Base-by-base conservation (phyloP, 2,797 vertebrate genomes). In the Macropodus opercularis region DNA sequence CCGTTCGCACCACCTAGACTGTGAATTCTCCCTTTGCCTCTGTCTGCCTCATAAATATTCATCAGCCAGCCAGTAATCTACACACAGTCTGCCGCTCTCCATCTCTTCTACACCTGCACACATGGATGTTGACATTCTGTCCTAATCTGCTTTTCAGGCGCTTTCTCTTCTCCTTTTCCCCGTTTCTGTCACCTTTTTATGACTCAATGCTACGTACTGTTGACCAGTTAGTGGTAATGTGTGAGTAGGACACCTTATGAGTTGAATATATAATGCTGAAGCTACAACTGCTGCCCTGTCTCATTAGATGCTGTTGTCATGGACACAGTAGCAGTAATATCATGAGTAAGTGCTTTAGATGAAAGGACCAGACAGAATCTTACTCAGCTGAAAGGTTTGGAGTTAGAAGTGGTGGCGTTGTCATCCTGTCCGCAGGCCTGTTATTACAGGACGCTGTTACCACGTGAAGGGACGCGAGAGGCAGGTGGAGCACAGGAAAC, bases 1-100 rank as follows among this genome's bases (percentile, higher is more conserved):
- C 57, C 61, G 75, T 72, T 80, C 42, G 47, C 77, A 77, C 62
- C 78, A 77, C 64, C 72, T 52, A 59, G 41, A 78, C 81, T 69
- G 72, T 78, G 60, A 76, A 81, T 72, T 78, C 46, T 63, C 52
- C 48, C 52, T 63, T 38, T 72, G 43, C 77, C 61, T 83, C 63
- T 6, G 59, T 63, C 63, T 52, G 50, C 57, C 75, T 87, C 77
- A 90, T 93, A 88, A 90, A 92, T 93, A 93, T 92, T 92, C 87
- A 90, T 62, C 26, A 34, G 63, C 46, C 27, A 29, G 63, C 63
- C 61, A 63, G 51, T 68, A 83, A 77, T 85, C 85, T 75, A 72
- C 72, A 58, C 77, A 72, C 61, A 75, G 49, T 69, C 71, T 83
- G 77, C 69, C 73, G 72, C 55, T 71, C 67, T 36, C 58, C 43